Evolutionary conservation across 2,797 vertebrate genomes (phyloP).

Genomic region (Lemur catta): DNA sequence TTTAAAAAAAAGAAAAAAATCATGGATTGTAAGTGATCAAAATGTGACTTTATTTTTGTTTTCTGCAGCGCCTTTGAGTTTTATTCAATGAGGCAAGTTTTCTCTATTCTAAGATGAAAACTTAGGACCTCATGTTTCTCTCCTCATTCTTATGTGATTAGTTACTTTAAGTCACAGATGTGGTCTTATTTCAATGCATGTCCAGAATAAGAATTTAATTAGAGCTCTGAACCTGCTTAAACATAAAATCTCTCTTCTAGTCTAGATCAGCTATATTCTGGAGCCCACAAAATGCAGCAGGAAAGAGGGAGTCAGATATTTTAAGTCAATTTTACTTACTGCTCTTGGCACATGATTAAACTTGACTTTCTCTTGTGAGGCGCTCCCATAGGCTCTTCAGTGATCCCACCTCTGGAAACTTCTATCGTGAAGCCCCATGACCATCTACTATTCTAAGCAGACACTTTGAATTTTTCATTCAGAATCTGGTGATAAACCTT

Average conservation of each 20-base stretch:
- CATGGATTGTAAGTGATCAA: background rate
- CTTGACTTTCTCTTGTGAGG: background rate
- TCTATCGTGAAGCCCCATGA: background rate
- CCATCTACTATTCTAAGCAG: background rate
- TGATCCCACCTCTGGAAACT: background rate
- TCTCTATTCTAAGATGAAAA: background rate
- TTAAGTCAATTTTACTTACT: background rate
- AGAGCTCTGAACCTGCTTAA: background rate
- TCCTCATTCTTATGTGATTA: background rate
- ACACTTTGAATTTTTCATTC: background rate
- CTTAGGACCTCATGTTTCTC: background rate
- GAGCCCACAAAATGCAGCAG: background rate
- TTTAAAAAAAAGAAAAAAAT: background rate
- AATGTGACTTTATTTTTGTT: background rate
- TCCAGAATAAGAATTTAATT: constrained; percentile 11
- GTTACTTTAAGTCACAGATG: background rate
- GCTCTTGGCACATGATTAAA: background rate
- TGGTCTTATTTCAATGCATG: background rate
- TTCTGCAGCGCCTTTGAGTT: background rate
- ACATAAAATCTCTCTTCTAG: background rate
- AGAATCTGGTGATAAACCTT: background rate
- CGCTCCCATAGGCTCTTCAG: background rate
- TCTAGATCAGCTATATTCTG: background rate
- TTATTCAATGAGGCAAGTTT: background rate
- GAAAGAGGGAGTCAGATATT: background rate